phyloP scores from a whole-genome alignment of 2,888 invertebrate genomes.

The Thereva nobilitata region DNA sequence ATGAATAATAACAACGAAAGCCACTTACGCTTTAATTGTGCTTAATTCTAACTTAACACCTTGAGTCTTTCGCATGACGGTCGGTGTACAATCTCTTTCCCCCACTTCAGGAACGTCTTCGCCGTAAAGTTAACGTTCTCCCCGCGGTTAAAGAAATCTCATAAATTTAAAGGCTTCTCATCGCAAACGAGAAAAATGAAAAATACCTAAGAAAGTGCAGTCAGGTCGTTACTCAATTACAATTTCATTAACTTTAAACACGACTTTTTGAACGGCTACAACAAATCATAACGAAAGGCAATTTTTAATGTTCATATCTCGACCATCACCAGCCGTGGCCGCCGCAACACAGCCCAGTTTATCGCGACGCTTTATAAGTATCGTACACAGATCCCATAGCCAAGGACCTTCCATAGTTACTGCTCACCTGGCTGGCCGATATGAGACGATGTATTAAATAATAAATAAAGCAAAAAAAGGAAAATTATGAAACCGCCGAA shows the following conservation, averaged over 20 bases:
- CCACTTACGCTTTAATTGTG: too few species aligned
- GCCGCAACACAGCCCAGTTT: conserved; percentile 7
- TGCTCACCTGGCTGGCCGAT: conserved; percentile 30
- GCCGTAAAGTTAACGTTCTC: too few species aligned
- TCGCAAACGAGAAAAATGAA: neutral
- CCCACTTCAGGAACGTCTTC: too few species aligned
- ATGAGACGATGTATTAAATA: conserved; percentile 31
- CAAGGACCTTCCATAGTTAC: neutral
- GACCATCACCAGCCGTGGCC: conserved; percentile 20
- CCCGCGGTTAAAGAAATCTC: too few species aligned
- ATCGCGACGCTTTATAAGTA: conserved; percentile 4
- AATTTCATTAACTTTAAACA: conserved; percentile 59
- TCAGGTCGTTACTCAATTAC: conserved; percentile 56
- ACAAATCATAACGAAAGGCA: conserved; percentile 57
- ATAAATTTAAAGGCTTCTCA: too few species aligned
- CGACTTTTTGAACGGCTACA: conserved; percentile 58
- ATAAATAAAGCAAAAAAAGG: conserved; percentile 20
- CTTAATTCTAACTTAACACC: too few species aligned
- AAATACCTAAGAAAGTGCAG: conserved; percentile 19
- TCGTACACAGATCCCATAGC: neutral
- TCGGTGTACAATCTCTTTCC: too few species aligned
- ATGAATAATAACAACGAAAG: too few species aligned
- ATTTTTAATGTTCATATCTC: conserved; percentile 33
- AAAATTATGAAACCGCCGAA: conserved; percentile 17
- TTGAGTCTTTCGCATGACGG: too few species aligned